Percentiles rank a stretch among this genome's conserved stretches.
Conservation (phyloP, 1,140 invertebrate species). For the Hyles vespertilio region DNA sequence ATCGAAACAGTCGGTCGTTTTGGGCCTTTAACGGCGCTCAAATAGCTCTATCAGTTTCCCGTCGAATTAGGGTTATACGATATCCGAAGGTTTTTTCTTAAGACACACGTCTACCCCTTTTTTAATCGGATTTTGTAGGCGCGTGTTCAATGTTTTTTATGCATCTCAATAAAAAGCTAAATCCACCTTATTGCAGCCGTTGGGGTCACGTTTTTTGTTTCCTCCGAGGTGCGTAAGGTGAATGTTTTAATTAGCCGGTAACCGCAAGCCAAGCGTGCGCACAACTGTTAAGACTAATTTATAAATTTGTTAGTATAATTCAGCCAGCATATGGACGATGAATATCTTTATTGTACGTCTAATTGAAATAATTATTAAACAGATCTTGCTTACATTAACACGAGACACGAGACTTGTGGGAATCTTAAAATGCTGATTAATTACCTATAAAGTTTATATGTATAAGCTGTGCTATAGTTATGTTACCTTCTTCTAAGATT, state of each 20-base stretch:
- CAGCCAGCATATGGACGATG: conserved; percentile 24
- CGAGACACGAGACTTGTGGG: no score
- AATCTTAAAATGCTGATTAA: no score
- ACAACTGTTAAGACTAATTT: conserved; percentile 37
- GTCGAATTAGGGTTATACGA: conserved; percentile 65
- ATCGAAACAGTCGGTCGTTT: conserved; percentile 63
- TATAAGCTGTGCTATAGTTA: no score
- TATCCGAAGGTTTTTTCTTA: conserved; percentile 51
- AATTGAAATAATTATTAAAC: no score
- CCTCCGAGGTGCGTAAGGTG: conserved; percentile 46
- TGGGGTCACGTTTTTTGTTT: conserved; percentile 61
- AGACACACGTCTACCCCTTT: conserved; percentile 65
- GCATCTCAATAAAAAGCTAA: conserved; percentile 53
- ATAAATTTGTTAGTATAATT: conserved; percentile 48
- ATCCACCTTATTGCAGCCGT: conserved; percentile 69
- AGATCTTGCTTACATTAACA: no score
- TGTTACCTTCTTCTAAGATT: no score
- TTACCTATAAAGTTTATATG: no score
- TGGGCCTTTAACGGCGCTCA: conserved; percentile 47
- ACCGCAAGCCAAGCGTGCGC: conserved; percentile 23
- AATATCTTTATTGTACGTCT: conserved; percentile 3
- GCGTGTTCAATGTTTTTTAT: conserved; percentile 59
- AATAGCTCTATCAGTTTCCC: conserved; percentile 69
- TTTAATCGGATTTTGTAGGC: conserved; percentile 70
- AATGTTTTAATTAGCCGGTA: conserved; percentile 66